Percentiles rank a stretch among this genome's conserved stretches.
Evolutionary conservation across 1,140 invertebrate genomes (phyloP).

Genomic region (Protaetia brevitarsis): DNA sequence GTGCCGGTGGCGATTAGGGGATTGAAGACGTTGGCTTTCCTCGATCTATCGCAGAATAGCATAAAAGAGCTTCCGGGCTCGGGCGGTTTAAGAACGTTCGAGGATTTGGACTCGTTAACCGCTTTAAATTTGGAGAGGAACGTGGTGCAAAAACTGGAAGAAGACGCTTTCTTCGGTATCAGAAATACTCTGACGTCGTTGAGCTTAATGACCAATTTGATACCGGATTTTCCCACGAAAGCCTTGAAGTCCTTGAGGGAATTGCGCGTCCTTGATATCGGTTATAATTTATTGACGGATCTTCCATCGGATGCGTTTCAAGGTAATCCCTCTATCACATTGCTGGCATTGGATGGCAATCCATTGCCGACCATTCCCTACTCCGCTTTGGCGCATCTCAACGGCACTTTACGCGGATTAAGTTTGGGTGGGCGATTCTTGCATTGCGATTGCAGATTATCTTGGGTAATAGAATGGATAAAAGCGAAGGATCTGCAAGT

Average conservation of each 20-base stretch:
- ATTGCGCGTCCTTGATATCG: slow-evolving; percentile 86
- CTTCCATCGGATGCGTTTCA: slow-evolving; percentile 76
- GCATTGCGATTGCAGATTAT: slow-evolving; percentile 82
- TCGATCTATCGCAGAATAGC: slow-evolving; percentile 88
- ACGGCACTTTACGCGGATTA: slow-evolving; percentile 77
- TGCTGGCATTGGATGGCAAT: slow-evolving; percentile 87
- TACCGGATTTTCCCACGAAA: slow-evolving; percentile 77
- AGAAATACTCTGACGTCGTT: slow-evolving; percentile 83
- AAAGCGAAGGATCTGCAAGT: slow-evolving; percentile 83
- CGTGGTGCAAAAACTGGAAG: slow-evolving; percentile 72
- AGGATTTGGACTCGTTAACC: slow-evolving; percentile 78
- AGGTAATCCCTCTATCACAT: slow-evolving; percentile 77
- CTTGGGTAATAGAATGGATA: slow-evolving; percentile 91
- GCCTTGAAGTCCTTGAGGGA: slow-evolving; percentile 76
- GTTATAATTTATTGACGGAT: slow-evolving; percentile 84
- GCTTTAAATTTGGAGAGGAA: slow-evolving; percentile 89
- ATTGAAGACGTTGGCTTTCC: slow-evolving; percentile 76
- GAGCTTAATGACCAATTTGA: slow-evolving; percentile 84
- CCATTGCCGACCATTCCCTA: slow-evolving; percentile 77
- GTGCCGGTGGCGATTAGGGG: slow-evolving; percentile 77
- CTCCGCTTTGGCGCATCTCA: slow-evolving; percentile 74
- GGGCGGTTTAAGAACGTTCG: slow-evolving; percentile 63
- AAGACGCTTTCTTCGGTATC: slow-evolving; percentile 77
- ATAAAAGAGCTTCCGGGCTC: slow-evolving; percentile 72
- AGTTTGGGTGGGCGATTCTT: slow-evolving; percentile 84